Base-by-base conservation (phyloP, 2,797 vertebrate genomes). In the Acridotheres tristis region DNA sequence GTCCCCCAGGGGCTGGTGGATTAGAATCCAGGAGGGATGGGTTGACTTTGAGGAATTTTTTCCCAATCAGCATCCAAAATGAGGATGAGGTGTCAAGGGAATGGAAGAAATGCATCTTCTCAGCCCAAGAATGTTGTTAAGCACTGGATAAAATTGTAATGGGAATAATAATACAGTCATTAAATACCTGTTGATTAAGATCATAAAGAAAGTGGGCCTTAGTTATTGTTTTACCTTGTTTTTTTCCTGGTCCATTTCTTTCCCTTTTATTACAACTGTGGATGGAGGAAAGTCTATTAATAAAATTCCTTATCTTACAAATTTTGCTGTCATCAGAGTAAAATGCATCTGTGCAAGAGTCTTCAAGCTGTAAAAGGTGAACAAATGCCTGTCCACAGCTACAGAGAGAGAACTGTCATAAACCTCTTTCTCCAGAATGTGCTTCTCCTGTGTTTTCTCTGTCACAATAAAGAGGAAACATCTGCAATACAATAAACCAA, bases 251-350 rank as follows among this genome's bases (percentile, higher is more conserved):
- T 93, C 67, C 6, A 1, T 94, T 94, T 91, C 57, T 85, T 50
- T 66, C 74, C 53, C 53, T 87, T 11, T 26, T 73, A 74, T 26
- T 79, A 47, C 77, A 88, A 27, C 67, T 92, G 63, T 59, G 82
- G 83, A 30, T 82, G 83, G 71, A 90, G 77, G 53, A 79, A 90
- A 53, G 40, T 65, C 43, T 79, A 40, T 89, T 90, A 96, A 96
- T 95, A 93, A 96, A 94, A 74, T 55, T 66, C 30, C 32, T 91
- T 95, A 15, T 72, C 69, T 93, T 75, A 80, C 34, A 55, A 17
- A 57, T 53, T 16, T 29, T 81, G 67, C 48, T 92, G 80, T 91
- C 67, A 21, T 43, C 73, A 69, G 65, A 68, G 58, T 94, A 51
- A 85, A 92, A 48, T 78, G 5, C 12, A 21, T 88, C 47, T 66